Evolutionary conservation across 2,888 invertebrate genomes (phyloP).

Genomic region (Ryuthela nishihirai): DNA sequence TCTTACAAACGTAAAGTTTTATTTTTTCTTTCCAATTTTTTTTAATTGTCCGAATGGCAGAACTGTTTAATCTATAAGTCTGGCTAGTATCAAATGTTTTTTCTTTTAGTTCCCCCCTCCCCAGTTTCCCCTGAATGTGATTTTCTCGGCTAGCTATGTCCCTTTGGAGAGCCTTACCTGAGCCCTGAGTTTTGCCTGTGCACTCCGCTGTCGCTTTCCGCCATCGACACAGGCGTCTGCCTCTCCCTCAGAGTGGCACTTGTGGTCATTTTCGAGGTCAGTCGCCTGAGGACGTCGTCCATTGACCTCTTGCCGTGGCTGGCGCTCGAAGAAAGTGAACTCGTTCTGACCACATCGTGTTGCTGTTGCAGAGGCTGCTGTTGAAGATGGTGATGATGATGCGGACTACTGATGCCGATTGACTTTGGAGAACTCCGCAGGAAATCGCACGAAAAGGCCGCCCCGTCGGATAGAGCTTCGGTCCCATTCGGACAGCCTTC

Average conservation of each 20-base stretch:
- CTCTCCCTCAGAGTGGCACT: constrained; percentile 50
- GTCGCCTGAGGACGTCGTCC: constrained; percentile 84
- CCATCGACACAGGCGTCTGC: constrained; percentile 16
- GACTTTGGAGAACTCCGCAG: constrained; percentile 22
- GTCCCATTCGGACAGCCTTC: constrained; percentile 21
- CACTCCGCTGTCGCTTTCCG: no score
- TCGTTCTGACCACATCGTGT: constrained; percentile 9
- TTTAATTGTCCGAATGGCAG: no score
- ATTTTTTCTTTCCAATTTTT: no score
- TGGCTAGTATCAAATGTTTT: no score
- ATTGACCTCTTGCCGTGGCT: constrained; percentile 56
- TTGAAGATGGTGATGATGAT: constrained; percentile 11
- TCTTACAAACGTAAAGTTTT: no score
- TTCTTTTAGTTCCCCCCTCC: no score
- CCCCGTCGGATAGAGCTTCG: constrained; percentile 8
- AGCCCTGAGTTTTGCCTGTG: no score
- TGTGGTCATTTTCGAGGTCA: constrained; percentile 79
- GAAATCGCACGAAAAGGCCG: constrained; percentile 27
- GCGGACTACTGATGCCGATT: no score
- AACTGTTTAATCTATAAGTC: no score
- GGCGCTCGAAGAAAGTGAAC: constrained; percentile 5
- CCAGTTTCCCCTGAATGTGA: no score
- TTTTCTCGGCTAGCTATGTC: no score
- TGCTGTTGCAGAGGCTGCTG: constrained; percentile 7
- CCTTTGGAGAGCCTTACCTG: no score